Base-by-base conservation (phyloP, 2,888 invertebrate species). In the Apotomis betuletana region DNA sequence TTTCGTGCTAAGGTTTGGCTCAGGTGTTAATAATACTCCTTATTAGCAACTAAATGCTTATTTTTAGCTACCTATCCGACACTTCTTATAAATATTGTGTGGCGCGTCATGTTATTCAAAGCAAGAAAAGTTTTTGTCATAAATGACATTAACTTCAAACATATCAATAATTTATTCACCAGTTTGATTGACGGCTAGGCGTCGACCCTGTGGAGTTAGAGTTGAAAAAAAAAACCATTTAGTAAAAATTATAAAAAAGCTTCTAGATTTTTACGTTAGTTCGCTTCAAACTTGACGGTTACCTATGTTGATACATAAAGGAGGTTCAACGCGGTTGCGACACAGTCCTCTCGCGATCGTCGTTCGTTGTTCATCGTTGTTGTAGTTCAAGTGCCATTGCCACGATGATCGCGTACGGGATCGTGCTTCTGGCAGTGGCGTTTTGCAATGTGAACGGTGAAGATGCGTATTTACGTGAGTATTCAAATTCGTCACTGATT, bases 401-500 rank as follows among this genome's bases (percentile, higher is more conserved):
- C 73, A 85, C 76, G 79, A 90, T 91, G 90, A 78, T 83, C 74
- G 76, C 81, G 9, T 77, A 81, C 64, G 81, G 81, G 82, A 79
- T 85, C 57, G 83, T 88, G 79, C 63, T 88, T 52, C 68, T 89
- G n/a, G 55, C 75, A 38, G 73, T 72, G 77, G 80, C 74, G 38
- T 83, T 51, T 69, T 85, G 77, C 74, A 75, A 79, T 59, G 75
- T 76, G 5, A 80, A 83, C 52, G 83, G 85, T 67, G 82, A 86
- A 74, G 80, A 84, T 69, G 81, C 71, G 49, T 79, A 76, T 77
- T 75, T 91, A 69, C 90, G 91, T 91, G 83, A 90, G 91, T 89
- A 67, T 70, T 54, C 65, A 74, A 49, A 10, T 10, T 49, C 3
- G 3, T 49, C 9, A 49, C 5, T 9, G 49, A 3, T 49, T 49